A percentile compares a stretch with the other conserved stretches of the same genome.
Conservation (phyloP, 2,888 invertebrate species). For the Eurytoma californica region DNA sequence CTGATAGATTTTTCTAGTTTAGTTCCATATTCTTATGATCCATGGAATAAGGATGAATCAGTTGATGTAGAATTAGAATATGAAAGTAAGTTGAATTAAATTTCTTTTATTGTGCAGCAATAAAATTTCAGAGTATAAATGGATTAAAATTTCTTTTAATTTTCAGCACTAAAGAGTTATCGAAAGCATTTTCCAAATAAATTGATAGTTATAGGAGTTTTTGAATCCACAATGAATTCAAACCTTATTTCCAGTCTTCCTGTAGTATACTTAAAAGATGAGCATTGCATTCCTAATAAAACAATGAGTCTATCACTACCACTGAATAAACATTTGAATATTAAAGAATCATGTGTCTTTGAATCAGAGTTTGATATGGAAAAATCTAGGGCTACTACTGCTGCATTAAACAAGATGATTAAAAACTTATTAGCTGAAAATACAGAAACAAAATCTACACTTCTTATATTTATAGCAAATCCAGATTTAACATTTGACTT, state of each 20-base stretch:
- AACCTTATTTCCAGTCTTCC: neutral
- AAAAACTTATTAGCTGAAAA: neutral
- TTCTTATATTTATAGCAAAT: conserved; percentile 1
- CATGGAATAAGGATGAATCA: no score
- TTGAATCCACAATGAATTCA: neutral
- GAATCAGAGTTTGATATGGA: neutral
- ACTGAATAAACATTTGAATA: neutral
- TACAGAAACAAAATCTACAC: conserved; percentile 1
- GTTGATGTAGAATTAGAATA: neutral
- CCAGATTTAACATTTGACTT: neutral
- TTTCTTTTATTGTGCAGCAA: neutral
- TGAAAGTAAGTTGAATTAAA: neutral
- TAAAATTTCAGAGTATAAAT: neutral
- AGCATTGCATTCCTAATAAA: neutral
- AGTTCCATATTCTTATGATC: no score
- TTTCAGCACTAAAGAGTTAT: neutral
- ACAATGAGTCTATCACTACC: conserved; percentile 18
- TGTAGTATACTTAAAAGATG: neutral
- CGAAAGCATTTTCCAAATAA: conserved; percentile 11
- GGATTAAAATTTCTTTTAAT: neutral
- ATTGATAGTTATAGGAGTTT: conserved; percentile 3
- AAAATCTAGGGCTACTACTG: neutral
- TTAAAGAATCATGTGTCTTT: neutral
- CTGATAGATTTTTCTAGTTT: no score
- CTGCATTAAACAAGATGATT: neutral